Percentiles rank a stretch among this genome's conserved stretches.
phyloP scores from a whole-genome alignment of 2,797 vertebrate species.

The Danio kyathit region DNA sequence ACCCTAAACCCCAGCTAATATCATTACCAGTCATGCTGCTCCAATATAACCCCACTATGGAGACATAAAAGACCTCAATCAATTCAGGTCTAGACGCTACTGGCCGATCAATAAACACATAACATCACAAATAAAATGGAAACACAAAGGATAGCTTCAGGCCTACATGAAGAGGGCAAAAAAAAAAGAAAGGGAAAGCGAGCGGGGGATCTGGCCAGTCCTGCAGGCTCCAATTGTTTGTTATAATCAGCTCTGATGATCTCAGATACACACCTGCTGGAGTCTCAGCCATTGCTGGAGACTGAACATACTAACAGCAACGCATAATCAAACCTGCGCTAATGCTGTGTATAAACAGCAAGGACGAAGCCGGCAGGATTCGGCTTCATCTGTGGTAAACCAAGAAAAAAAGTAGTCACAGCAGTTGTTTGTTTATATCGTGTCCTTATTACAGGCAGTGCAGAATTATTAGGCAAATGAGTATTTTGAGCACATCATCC shows the following conservation, averaged over 20 bases:
- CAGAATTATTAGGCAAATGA: too few species aligned
- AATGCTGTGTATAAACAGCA: background rate
- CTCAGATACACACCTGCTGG: conserved; percentile 11
- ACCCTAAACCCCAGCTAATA: conserved; percentile 27
- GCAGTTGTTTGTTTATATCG: too few species aligned
- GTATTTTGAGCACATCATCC: too few species aligned
- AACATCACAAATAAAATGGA: conserved; percentile 40
- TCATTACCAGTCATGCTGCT: conserved; percentile 46
- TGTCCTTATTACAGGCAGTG: too few species aligned
- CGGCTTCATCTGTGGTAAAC: background rate
- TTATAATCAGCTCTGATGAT: conserved; percentile 10
- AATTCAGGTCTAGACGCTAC: conserved; percentile 58
- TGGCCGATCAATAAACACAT: conserved; percentile 51
- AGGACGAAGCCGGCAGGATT: too few species aligned
- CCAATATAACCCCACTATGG: conserved; percentile 47
- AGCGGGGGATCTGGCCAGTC: conserved; percentile 54
- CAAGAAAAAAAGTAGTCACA: too few species aligned
- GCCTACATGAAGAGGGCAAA: background rate
- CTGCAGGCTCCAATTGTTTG: conserved; percentile 8
- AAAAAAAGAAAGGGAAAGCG: background rate
- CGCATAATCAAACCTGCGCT: background rate
- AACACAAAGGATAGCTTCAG: conserved; percentile 7
- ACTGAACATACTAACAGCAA: background rate
- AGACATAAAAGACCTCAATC: conserved; percentile 57
- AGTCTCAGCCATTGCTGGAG: conserved; percentile 10